Conservation (phyloP, 2,888 invertebrate genomes). For the Melolontha melolontha region DNA sequence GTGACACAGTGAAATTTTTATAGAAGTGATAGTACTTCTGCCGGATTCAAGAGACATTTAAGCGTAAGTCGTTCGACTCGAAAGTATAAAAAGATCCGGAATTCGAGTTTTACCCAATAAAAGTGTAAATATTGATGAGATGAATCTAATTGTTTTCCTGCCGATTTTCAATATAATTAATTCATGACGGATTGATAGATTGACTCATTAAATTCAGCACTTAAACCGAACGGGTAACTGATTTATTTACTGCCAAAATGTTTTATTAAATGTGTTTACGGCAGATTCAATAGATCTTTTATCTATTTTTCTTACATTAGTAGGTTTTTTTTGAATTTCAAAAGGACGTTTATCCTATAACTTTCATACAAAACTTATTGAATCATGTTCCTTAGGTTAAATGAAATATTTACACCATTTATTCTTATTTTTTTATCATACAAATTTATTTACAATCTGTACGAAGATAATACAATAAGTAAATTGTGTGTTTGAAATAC, state of each 20-base stretch:
- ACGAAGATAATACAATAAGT: no score
- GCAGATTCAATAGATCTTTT: slow-evolving; percentile 5
- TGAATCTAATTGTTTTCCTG: slow-evolving; percentile 10
- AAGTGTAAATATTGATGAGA: slow-evolving; percentile 28
- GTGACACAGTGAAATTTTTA: background rate
- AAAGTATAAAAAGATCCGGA: background rate
- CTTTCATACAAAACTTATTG: no score
- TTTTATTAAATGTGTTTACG: slow-evolving; percentile 8
- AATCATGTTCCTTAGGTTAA: no score
- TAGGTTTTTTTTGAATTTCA: background rate
- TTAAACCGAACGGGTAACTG: slow-evolving; percentile 5
- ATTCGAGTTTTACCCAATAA: background rate
- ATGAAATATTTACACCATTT: no score
- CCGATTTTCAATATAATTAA: slow-evolving; percentile 19
- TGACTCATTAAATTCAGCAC: slow-evolving; percentile 19
- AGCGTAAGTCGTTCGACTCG: background rate
- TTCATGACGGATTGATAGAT: slow-evolving; percentile 29
- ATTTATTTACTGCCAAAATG: slow-evolving; percentile 1
- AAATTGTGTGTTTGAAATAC: no score
- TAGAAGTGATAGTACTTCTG: no score
- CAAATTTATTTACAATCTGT: no score
- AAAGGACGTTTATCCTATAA: no score
- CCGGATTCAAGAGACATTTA: background rate
- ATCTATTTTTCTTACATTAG: background rate
- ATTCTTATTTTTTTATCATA: no score